A percentile compares a stretch with the other conserved stretches of the same genome.
These are phyloP conservation scores for Sus cebifrons DNA, from an alignment of 2,797 vertebrate genomes.

Conservation along the genomic window DNA sequence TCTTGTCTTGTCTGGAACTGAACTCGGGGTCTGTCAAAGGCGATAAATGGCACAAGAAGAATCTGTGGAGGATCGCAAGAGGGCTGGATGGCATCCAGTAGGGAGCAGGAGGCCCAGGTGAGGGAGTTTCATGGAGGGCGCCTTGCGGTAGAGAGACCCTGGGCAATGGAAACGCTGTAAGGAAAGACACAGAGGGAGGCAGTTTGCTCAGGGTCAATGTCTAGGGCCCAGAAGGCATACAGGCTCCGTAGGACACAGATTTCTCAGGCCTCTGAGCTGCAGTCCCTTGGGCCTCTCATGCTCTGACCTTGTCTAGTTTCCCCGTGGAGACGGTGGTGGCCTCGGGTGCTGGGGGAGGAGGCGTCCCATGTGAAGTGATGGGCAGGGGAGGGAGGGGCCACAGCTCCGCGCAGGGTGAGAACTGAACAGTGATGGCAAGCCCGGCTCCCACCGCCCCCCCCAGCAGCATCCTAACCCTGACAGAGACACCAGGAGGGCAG, in stretches of 20 bases:
- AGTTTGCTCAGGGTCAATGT: background rate
- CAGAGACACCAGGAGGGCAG: background rate
- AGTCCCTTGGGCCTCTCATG: background rate
- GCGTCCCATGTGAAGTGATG: background rate
- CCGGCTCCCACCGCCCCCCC: background rate
- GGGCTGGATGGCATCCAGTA: background rate
- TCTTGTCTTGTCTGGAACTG: background rate
- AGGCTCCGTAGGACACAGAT: background rate
- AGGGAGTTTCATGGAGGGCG: background rate
- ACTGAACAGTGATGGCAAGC: background rate
- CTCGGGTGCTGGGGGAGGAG: background rate
- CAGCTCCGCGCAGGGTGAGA: background rate
- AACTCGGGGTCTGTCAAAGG: background rate
- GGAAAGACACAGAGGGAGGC: background rate
- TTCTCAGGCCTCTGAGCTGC: background rate
- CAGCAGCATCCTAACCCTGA: background rate
- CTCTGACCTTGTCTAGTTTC: background rate
- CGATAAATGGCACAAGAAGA: background rate
- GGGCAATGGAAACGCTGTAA: background rate
- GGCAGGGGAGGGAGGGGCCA: background rate
- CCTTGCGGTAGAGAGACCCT: background rate
- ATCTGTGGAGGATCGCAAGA: background rate
- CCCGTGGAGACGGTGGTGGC: no score
- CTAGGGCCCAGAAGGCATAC: background rate
- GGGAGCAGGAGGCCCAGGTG: background rate